These are phyloP conservation scores for Falco columbarius DNA, from an alignment of 2,797 vertebrate genomes.

Conservation along the genomic window DNA sequence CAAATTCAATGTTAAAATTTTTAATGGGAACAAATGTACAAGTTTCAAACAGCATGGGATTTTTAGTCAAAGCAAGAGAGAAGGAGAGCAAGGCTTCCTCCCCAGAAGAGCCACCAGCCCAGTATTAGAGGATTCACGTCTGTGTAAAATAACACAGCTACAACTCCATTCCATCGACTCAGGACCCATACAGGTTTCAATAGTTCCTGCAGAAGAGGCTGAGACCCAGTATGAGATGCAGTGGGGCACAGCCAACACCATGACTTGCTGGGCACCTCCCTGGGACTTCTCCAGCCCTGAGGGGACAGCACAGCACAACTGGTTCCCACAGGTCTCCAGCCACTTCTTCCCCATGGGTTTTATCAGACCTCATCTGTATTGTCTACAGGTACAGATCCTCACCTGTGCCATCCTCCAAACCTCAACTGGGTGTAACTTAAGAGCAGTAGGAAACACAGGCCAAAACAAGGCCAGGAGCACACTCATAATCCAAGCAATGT, in stretches of 20 bases:
- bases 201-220: neutral
- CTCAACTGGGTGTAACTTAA: fast-evolving
- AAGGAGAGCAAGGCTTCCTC: neutral
- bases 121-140: neutral
- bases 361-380: neutral
- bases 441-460: neutral
- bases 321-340: neutral
- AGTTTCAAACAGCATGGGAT: neutral
- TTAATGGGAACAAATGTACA: neutral
- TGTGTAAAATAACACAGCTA: neutral
- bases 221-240: neutral
- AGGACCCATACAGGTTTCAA: neutral
- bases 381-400: neutral
- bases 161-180: neutral
- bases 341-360: neutral
- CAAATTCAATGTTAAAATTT: neutral
- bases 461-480: neutral
- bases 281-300: neutral
- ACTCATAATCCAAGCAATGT: neutral
- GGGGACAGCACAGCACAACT: neutral
- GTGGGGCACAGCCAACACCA: neutral
- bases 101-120: neutral
- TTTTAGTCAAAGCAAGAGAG: neutral
- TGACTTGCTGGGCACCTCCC: neutral
- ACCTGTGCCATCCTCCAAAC: neutral